Evolutionary conservation across 2,797 vertebrate species (phyloP), one percentile per base, ranked within the genome.

Genomic region (Bovichtus diacanthus): DNA sequence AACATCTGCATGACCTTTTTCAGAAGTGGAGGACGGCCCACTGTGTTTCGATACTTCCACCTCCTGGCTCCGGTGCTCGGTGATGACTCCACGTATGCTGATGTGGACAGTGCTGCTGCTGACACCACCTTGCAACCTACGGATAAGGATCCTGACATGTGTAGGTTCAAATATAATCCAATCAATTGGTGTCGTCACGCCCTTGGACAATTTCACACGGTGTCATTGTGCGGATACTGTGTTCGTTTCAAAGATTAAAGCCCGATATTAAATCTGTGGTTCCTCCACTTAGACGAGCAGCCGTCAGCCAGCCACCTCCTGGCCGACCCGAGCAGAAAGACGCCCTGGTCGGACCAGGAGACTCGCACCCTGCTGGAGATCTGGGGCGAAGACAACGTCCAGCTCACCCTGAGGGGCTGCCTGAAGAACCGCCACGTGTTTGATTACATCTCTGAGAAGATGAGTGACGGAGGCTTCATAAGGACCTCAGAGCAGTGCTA

Each of bases 401-500:
- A 95, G 90, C 78, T 91, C 81, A 93, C 88, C n/a, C 83, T 95
- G 50, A 87, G 79, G 38, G 93, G 92, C 83, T 91, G 91, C 84
- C 78, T 92, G 50, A 94, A 94, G 87, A 95, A 94, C 82, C 91
- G 93, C 1, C 94, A 95, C 4, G 90, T 95, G 55, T 95, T 93
- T 1, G 80, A 92, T 63, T 94, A 93, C 84, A 90, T 95, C 85
- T 93, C 94, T 0, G 91, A 90, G 63, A 92, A 86, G 79, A 92
- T 95, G 93, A 59, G 51, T 0, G 70, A 83, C 44, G 76, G 16
- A 1, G 94, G 94, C 2, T 95, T 92, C 58, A 71, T 74, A 1
- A 77, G 94, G 74, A 94, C 93, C 9, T 84, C 93, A 0, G 93
- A 94, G 85, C 94, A 95, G 85, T 95, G 94, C 90, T 94, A 94